Percentiles rank a stretch among this genome's conserved stretches.
Conservation (phyloP, 1,140 invertebrate species). For the Bombus confusus region DNA sequence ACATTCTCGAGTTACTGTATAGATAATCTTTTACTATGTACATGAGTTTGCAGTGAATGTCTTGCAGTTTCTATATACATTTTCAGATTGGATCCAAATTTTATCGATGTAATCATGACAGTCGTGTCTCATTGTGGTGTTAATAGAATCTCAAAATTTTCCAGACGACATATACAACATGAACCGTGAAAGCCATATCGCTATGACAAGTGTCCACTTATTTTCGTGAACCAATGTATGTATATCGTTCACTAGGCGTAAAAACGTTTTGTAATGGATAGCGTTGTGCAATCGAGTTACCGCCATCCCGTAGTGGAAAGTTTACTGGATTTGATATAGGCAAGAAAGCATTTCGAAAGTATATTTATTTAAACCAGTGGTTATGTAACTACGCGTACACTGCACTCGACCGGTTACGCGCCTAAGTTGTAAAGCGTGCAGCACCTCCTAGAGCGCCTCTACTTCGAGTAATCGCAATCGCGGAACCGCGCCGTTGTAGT, state of each 20-base stretch:
- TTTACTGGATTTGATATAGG: constrained; percentile 16
- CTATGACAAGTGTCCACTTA: no score
- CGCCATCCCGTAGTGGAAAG: constrained; percentile 18
- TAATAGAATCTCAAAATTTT: no score
- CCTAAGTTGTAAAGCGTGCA: neutral
- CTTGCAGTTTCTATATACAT: no score
- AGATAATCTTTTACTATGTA: no score
- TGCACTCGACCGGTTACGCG: constrained; percentile 10
- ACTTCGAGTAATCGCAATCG: neutral
- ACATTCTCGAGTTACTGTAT: no score
- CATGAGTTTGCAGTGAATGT: no score
- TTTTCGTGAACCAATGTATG: no score
- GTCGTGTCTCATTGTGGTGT: no score
- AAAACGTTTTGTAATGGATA: neutral
- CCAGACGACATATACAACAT: no score
- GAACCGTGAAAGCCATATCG: no score
- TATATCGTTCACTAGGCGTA: neutral
- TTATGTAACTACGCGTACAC: constrained; percentile 23
- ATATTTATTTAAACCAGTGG: constrained; percentile 36
- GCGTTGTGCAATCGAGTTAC: constrained; percentile 5
- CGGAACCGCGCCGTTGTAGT: neutral
- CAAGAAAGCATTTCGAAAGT: constrained; percentile 49
- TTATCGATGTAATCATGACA: no score
- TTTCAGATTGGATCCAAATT: no score
- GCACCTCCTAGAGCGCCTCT: neutral